These are phyloP conservation scores for Jordanella pulchra DNA, from an alignment of 2,797 vertebrate species.

Conservation along the genomic window DNA sequence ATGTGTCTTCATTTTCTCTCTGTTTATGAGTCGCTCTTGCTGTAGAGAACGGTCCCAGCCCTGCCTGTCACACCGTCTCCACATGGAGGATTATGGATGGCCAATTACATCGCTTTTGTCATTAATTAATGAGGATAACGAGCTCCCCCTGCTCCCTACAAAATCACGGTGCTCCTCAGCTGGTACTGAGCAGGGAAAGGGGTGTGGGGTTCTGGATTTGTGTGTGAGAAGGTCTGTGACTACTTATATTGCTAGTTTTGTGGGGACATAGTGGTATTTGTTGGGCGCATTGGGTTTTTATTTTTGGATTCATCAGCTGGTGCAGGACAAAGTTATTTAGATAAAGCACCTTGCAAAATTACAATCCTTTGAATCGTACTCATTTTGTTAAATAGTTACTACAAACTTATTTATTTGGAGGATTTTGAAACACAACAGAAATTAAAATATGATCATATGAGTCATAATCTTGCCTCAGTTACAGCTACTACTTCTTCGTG, in stretches of 20 bases:
- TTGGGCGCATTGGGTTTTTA: background rate
- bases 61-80: slow-evolving; percentile 81
- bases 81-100: slow-evolving; percentile 85
- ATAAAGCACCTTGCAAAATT: background rate
- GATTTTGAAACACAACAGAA: background rate
- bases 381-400: background rate
- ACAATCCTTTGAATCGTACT: background rate
- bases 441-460: background rate
- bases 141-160: slow-evolving; percentile 73
- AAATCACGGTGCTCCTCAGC: slow-evolving; percentile 74
- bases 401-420: background rate
- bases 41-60: slow-evolving; percentile 63
- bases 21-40: slow-evolving; percentile 70
- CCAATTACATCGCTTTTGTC: slow-evolving; percentile 85
- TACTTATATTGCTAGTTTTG: slow-evolving; percentile 3
- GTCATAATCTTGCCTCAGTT: background rate
- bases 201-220: slow-evolving; percentile 44
- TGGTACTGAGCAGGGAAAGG: slow-evolving; percentile 65
- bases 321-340: background rate
- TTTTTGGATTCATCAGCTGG: background rate
- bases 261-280: background rate
- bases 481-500: background rate
- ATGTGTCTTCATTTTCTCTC: slow-evolving; percentile 53
- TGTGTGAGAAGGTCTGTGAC: slow-evolving; percentile 33
- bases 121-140: slow-evolving; percentile 81